Conservation (phyloP, 2,888 invertebrate genomes). For the Seira musarum region DNA sequence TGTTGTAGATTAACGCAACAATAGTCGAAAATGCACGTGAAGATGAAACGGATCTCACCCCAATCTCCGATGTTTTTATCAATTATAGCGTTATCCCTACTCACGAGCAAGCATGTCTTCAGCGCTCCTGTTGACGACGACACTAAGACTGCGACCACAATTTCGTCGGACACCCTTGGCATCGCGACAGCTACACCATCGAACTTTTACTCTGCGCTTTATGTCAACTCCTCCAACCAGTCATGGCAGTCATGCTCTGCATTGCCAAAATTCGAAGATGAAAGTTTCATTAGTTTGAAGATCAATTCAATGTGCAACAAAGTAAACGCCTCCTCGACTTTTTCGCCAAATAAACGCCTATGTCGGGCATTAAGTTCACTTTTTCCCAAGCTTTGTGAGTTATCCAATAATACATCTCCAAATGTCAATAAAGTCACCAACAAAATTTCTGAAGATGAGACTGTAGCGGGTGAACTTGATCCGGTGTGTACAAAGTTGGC, state of each 20-base stretch:
- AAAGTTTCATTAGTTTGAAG: not conserved
- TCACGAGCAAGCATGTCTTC: not conserved
- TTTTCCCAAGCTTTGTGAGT: conserved; percentile 20
- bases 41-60: too few species aligned
- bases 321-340: too few species aligned
- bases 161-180: too few species aligned
- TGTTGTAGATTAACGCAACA: too few species aligned
- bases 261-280: not conserved
- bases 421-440: not conserved
- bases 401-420: conserved; percentile 4
- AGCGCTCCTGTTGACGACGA: not conserved
- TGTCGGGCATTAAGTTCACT: not conserved
- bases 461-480: not conserved
- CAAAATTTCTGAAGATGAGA: not conserved
- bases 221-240: not conserved
- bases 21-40: too few species aligned
- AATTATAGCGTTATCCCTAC: not conserved
- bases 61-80: not conserved
- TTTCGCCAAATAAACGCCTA: too few species aligned
- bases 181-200: too few species aligned
- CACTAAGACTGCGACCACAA: not conserved
- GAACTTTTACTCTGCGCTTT: not conserved
- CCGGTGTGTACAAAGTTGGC: not conserved
- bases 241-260: not conserved
- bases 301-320: not conserved